phyloP scores from a whole-genome alignment of 2,113 vertebrate genomes.

The Chionodraco myersi region DNA sequence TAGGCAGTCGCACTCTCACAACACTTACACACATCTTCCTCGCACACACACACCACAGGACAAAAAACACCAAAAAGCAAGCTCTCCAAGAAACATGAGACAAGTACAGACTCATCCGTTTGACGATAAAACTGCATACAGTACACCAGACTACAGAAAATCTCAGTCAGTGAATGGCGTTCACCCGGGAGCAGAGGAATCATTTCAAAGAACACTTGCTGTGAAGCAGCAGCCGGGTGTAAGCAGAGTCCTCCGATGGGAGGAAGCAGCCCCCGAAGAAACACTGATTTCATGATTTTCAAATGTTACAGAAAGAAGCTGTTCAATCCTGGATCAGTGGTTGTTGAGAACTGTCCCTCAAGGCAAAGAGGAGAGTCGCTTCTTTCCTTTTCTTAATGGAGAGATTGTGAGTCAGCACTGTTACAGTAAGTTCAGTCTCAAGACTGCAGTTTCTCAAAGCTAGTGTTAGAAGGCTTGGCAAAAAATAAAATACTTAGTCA shows the following conservation, averaged over 20 bases:
- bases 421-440: conserved; percentile 31
- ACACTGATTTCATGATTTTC: conserved; percentile 55
- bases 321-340: conserved; percentile 47
- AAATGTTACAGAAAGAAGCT: conserved; percentile 25
- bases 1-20: conserved; percentile 49
- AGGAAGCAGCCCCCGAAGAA: conserved; percentile 35
- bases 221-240: conserved; percentile 33
- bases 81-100: conserved; percentile 53
- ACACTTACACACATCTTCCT: neutral
- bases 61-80: conserved; percentile 38
- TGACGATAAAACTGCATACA: conserved; percentile 68
- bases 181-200: conserved; percentile 14
- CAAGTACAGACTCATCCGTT: conserved; percentile 39
- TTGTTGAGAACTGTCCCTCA: conserved; percentile 51
- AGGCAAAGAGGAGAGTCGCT: conserved; percentile 43
- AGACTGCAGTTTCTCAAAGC: conserved; percentile 63
- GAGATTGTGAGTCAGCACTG: conserved; percentile 33
- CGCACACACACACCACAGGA: conserved; percentile 6
- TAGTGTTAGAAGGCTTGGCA: conserved; percentile 27
- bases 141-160: conserved; percentile 48
- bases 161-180: conserved; percentile 36
- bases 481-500: conserved; percentile 38
- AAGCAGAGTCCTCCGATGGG: conserved; percentile 24
- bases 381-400: conserved; percentile 4
- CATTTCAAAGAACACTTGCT: conserved; percentile 57